phyloP scores from a whole-genome alignment of 2,797 vertebrate species.

The Amblyraja radiata region DNA sequence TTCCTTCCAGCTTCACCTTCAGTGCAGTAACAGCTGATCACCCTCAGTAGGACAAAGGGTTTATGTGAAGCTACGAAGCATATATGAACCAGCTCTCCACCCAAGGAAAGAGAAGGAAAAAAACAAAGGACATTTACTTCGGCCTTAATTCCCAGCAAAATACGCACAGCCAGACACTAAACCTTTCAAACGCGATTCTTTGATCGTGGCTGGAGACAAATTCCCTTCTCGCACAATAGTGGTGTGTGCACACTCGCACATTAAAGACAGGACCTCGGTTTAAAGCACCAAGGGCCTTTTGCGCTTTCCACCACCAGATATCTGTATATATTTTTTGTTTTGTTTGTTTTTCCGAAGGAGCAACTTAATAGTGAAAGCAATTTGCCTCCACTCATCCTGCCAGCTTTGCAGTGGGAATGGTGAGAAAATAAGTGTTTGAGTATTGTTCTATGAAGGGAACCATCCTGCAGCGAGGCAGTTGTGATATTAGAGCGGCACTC shows the following conservation, averaged over 20 bases:
- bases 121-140: constrained; percentile 73
- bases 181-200: constrained; percentile 71
- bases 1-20: constrained; percentile 69
- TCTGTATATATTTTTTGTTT: background rate
- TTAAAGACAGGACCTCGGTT: constrained; percentile 22
- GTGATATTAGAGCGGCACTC: constrained; percentile 71
- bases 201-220: constrained; percentile 56
- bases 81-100: constrained; percentile 73
- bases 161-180: constrained; percentile 71
- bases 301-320: constrained; percentile 23
- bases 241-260: constrained; percentile 25
- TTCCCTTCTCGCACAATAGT: constrained; percentile 31
- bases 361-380: background rate
- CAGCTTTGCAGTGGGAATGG: constrained; percentile 51
- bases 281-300: constrained; percentile 33
- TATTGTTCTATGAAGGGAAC: constrained; percentile 69
- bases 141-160: constrained; percentile 74
- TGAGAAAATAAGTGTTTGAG: constrained; percentile 59
- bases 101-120: constrained; percentile 48
- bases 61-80: constrained; percentile 78
- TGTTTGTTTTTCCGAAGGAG: background rate
- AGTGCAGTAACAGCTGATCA: constrained; percentile 71
- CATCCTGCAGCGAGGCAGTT: constrained; percentile 67
- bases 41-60: constrained; percentile 76
- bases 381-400: constrained; percentile 17